A percentile compares a stretch with the other conserved stretches of the same genome.
These are phyloP conservation scores for Stylophora pistillata DNA, from an alignment of 64 coral and sea anemone genomes.

Conservation along the genomic window DNA sequence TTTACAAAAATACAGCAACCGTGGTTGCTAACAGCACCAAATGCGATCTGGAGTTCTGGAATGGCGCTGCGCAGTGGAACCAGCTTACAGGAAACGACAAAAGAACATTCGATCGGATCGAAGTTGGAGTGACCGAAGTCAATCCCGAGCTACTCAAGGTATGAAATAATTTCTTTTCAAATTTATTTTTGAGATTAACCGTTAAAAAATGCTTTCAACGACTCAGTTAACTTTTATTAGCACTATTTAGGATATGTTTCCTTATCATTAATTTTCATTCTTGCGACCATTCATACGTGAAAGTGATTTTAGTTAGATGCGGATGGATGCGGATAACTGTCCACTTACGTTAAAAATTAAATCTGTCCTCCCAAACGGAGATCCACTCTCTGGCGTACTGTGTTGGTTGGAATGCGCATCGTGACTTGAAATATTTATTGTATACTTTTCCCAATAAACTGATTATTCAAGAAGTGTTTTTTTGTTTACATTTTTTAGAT, in stretches of 20 bases:
- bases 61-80: neutral
- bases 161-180: neutral
- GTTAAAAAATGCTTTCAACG: neutral
- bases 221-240: neutral
- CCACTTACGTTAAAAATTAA: no score
- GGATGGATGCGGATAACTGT: neutral
- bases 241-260: neutral
- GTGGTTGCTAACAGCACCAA: neutral
- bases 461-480: neutral
- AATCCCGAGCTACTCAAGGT: constrained; percentile 10
- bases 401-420: neutral
- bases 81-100: neutral
- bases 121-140: neutral
- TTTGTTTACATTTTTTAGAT: neutral
- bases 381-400: neutral
- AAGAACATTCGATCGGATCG: neutral
- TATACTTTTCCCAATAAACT: neutral
- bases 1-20: neutral
- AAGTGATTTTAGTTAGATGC: neutral
- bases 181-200: neutral
- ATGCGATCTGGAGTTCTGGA: constrained; percentile 11
- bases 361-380: no score
- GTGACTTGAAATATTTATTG: neutral
- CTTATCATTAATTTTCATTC: neutral
- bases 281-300: neutral